These are phyloP conservation scores for Volucella bombylans DNA, from an alignment of 2,888 invertebrate species.

Conservation along the genomic window DNA sequence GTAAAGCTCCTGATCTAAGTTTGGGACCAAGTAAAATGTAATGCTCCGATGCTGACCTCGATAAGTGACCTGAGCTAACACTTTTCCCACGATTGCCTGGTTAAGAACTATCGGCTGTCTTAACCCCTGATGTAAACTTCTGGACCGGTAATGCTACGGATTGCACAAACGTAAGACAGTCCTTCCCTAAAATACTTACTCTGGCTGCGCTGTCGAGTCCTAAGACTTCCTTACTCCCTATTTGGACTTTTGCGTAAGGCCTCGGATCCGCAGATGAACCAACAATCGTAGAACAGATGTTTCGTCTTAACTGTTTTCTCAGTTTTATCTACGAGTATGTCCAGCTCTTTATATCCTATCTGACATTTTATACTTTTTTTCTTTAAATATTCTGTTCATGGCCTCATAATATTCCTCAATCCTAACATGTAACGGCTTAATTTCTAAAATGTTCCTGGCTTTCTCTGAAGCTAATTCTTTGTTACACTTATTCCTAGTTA, in stretches of 20 bases:
- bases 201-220: slow-evolving; percentile 45
- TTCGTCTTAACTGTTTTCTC: not conserved
- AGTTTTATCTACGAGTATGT: not conserved
- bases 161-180: not conserved
- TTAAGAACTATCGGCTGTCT: slow-evolving; percentile 26
- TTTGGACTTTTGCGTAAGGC: not conserved
- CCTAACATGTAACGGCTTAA: too few species aligned
- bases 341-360: not conserved
- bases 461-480: too few species aligned
- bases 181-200: slow-evolving; percentile 35
- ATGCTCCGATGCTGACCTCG: too few species aligned
- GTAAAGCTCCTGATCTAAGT: too few species aligned
- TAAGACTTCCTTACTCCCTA: not conserved
- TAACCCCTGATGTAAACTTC: not conserved
- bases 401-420: too few species aligned
- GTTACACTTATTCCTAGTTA: too few species aligned
- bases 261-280: not conserved
- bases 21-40: too few species aligned
- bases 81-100: too few species aligned
- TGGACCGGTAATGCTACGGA: not conserved
- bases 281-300: not conserved
- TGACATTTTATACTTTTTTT: not conserved
- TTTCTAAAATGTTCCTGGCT: too few species aligned
- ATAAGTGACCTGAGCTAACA: too few species aligned
- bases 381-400: not conserved